These are phyloP conservation scores for Pyrrhia umbra DNA, from an alignment of 2,888 invertebrate species.

Conservation along the genomic window DNA sequence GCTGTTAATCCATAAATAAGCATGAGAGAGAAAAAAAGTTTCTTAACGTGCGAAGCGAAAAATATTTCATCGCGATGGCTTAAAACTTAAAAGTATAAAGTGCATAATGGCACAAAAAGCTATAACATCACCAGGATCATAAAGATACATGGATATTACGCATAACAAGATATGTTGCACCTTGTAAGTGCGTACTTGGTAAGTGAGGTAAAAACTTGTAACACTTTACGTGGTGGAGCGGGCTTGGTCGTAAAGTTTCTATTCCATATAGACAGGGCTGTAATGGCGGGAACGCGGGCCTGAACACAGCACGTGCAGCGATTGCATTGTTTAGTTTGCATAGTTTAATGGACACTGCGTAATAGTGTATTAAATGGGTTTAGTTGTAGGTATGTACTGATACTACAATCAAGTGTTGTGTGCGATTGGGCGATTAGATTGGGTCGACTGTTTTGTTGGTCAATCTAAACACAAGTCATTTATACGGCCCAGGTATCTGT, in stretches of 20 bases:
- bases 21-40: slow-evolving; percentile 12
- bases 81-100: neutral
- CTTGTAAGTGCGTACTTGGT: slow-evolving; percentile 35
- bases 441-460: slow-evolving; percentile 8
- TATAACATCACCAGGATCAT: slow-evolving; percentile 19
- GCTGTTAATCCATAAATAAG: slow-evolving; percentile 23
- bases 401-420: slow-evolving; percentile 36
- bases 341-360: slow-evolving; percentile 38
- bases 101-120: slow-evolving; percentile 23
- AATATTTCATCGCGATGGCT: slow-evolving; percentile 7
- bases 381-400: slow-evolving; percentile 22
- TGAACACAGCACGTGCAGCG: slow-evolving; percentile 48
- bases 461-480: slow-evolving; percentile 13
- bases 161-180: slow-evolving; percentile 48
- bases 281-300: slow-evolving; percentile 36
- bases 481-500: no score
- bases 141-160: slow-evolving; percentile 39
- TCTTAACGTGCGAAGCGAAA: slow-evolving; percentile 15
- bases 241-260: slow-evolving; percentile 41
- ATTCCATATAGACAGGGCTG: slow-evolving; percentile 31
- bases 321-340: slow-evolving; percentile 49
- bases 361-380: slow-evolving; percentile 38
- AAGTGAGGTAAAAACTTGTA: slow-evolving; percentile 55
- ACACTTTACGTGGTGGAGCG: slow-evolving; percentile 45
- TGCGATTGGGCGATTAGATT: slow-evolving; percentile 29